phyloP scores from a whole-genome alignment of 64 coral and sea anemone genomes.

The Pachyseris speciosa region DNA sequence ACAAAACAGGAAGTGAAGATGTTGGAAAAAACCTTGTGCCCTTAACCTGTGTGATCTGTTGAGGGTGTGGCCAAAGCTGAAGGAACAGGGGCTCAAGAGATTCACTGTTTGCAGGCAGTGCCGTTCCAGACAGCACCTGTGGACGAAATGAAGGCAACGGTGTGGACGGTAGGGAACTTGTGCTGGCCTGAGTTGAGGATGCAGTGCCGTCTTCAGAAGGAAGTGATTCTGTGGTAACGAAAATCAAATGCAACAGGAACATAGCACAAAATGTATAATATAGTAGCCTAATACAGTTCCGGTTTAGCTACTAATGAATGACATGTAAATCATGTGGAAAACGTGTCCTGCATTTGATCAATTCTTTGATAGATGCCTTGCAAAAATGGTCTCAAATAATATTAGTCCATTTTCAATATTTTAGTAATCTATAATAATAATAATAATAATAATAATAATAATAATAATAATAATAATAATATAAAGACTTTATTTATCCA shows the following conservation, averaged over 20 bases:
- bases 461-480: too few relatives aligned
- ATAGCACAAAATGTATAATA: not conserved
- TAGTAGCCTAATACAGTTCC: too few relatives aligned
- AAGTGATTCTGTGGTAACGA: constrained; percentile 47
- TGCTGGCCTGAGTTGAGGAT: not conserved
- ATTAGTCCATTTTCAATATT: too few relatives aligned
- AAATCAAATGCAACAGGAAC: not conserved
- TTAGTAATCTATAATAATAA: too few relatives aligned
- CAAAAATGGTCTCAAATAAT: too few relatives aligned
- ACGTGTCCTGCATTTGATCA: too few relatives aligned
- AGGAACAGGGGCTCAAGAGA: constrained; percentile 54
- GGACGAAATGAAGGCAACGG: not conserved
- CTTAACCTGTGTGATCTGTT: constrained; percentile 77
- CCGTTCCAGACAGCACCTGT: not conserved
- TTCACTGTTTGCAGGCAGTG: constrained; percentile 3
- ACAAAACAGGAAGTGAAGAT: constrained; percentile 58
- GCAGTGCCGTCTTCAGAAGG: constrained; percentile 21
- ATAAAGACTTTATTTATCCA: too few relatives aligned
- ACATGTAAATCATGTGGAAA: too few relatives aligned
- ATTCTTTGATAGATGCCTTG: too few relatives aligned
- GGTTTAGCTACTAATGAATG: too few relatives aligned
- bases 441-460: too few relatives aligned
- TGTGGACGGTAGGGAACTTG: not conserved
- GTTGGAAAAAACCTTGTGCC: constrained; percentile 72
- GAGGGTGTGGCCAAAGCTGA: constrained; percentile 89